Percentiles rank a stretch among this genome's conserved stretches.
phyloP scores from a whole-genome alignment of 2,113 vertebrate species.

The Myanophis thanlyinensis region DNA sequence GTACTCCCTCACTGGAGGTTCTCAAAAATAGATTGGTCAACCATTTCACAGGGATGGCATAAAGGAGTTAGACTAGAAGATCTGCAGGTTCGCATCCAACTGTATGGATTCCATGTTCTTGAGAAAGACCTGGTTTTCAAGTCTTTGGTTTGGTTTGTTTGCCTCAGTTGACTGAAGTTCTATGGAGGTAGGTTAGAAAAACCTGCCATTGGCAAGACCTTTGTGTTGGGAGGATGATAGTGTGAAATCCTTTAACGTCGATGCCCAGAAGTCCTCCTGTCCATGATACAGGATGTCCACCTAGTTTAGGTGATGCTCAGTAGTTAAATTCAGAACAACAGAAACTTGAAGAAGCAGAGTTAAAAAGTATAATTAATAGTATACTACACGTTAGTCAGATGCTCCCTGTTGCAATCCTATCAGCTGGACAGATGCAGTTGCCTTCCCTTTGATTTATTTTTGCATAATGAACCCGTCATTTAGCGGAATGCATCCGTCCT shows the following conservation, averaged over 20 bases:
- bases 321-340: background rate
- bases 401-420: background rate
- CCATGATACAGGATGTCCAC: background rate
- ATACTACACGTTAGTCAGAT: background rate
- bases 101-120: background rate
- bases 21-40: background rate
- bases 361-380: background rate
- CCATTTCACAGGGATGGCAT: background rate
- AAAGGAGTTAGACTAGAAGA: background rate
- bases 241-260: background rate
- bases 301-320: background rate
- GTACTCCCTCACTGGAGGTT: background rate
- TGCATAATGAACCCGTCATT: background rate
- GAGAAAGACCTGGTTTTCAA: background rate
- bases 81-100: too few relatives aligned
- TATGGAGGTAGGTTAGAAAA: background rate
- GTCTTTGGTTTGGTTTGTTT: background rate
- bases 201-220: background rate
- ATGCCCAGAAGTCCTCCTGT: background rate
- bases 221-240: background rate
- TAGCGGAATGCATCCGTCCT: background rate
- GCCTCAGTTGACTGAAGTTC: background rate
- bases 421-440: background rate
- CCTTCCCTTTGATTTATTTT: background rate
- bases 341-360: background rate